Evolutionary conservation across 2,888 invertebrate genomes (phyloP).

Genomic region (Zaprionus bogoriensis): DNA sequence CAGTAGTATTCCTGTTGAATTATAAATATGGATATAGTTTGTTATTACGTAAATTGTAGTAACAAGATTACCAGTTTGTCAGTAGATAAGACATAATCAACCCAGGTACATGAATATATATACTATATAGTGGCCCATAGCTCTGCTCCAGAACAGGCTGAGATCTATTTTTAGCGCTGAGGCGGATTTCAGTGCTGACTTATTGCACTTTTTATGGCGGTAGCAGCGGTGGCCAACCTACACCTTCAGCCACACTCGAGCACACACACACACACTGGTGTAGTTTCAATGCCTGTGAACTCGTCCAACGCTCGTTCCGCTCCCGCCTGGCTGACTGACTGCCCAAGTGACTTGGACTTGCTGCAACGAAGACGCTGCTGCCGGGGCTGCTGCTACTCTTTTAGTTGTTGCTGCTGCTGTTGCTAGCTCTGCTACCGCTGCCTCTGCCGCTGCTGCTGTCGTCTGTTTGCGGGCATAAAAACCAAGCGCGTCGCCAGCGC

Average conservation of each 20-base stretch:
- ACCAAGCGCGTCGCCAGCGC: conserved; percentile 76
- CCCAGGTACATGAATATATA: not conserved
- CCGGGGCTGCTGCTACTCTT: conserved; percentile 16
- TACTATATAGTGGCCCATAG: not conserved
- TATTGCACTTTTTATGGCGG: conserved; percentile 23
- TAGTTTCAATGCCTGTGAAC: conserved; percentile 65
- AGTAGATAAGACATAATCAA: not conserved
- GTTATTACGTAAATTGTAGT: no score
- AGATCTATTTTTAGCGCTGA: not conserved
- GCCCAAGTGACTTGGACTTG: conserved; percentile 70
- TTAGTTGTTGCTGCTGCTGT: conserved; percentile 17
- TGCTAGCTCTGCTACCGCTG: conserved; percentile 12
- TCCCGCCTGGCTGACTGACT: conserved; percentile 59
- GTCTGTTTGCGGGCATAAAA: conserved; percentile 75
- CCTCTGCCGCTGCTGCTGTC: conserved; percentile 12
- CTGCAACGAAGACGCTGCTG: conserved; percentile 65
- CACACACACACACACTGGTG: conserved; percentile 31
- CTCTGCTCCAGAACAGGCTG: conserved; percentile 7
- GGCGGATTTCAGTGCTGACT: not conserved
- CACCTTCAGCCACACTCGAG: conserved; percentile 53
- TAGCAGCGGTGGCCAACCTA: conserved; percentile 60
- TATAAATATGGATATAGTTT: no score
- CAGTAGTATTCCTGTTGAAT: no score
- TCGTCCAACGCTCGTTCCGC: conserved; percentile 50
- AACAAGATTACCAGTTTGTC: no score